A percentile compares a stretch with the other conserved stretches of the same genome.
These are phyloP conservation scores for Myotis myotis DNA, from an alignment of 2,797 vertebrate genomes.

Conservation along the genomic window DNA sequence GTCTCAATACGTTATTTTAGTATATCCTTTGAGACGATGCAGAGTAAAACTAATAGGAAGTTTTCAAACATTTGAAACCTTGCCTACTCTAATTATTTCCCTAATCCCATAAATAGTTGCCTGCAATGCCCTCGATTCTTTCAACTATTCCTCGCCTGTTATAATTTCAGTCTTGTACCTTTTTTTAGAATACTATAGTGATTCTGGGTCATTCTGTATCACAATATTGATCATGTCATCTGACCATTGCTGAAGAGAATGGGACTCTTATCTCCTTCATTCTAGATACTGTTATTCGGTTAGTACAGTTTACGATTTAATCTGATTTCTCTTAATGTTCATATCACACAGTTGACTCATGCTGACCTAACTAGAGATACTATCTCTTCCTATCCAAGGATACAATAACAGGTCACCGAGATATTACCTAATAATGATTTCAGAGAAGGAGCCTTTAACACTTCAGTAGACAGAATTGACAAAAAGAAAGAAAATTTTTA, in stretches of 20 bases:
- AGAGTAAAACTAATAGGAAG: conserved; percentile 12
- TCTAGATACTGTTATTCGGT: conserved; percentile 40
- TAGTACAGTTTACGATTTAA: conserved; percentile 46
- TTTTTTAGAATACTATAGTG: conserved; percentile 29
- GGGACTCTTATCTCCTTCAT: background rate
- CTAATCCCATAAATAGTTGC: background rate
- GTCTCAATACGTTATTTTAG: background rate
- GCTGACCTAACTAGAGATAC: conserved; percentile 9
- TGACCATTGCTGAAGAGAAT: conserved; percentile 10
- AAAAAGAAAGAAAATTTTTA: background rate
- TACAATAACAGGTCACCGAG: background rate
- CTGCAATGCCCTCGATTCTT: background rate
- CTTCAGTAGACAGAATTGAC: background rate
- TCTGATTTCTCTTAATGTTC: background rate
- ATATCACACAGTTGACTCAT: conserved; percentile 23
- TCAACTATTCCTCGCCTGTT: background rate
- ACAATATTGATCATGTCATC: conserved; percentile 30
- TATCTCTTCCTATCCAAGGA: conserved; percentile 19
- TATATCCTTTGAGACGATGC: background rate
- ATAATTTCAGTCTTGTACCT: background rate
- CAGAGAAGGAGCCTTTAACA: background rate
- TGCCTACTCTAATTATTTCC: background rate
- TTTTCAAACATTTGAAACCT: conserved; percentile 34
- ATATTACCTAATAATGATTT: conserved; percentile 44
- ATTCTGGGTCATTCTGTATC: conserved; percentile 48